Evolutionary conservation across 2,113 vertebrate species (phyloP).

Genomic region (Craseonycteris thonglongyai): DNA sequence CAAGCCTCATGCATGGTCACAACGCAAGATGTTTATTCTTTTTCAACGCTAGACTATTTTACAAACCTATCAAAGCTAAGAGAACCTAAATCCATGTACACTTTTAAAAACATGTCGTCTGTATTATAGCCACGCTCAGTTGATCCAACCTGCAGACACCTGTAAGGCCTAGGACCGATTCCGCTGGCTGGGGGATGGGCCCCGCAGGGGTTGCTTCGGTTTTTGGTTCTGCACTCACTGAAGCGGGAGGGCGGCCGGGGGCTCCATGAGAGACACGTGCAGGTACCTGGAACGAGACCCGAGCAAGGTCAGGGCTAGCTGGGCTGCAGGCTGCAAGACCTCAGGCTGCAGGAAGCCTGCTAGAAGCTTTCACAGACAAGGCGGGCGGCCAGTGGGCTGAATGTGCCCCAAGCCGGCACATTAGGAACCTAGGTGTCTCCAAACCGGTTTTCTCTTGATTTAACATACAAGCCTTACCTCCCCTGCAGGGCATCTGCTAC

Average conservation of each 20-base stretch:
- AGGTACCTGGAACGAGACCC: constrained; percentile 78
- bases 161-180: constrained; percentile 25
- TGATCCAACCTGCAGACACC: constrained; percentile 67
- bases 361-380: not conserved
- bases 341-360: not conserved
- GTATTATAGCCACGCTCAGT: constrained; percentile 29
- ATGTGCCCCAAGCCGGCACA: not conserved
- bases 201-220: too few relatives aligned
- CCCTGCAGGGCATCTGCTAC: not conserved
- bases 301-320: not conserved
- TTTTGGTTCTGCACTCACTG: constrained; percentile 55
- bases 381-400: not conserved
- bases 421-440: not conserved
- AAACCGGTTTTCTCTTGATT: not conserved
- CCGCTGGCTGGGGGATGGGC: too few relatives aligned
- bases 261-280: constrained; percentile 81
- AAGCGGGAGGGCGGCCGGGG: constrained; percentile 78
- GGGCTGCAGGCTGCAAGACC: not conserved
- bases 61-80: constrained; percentile 59
- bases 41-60: constrained; percentile 62
- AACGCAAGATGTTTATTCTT: constrained; percentile 77
- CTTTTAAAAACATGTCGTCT: constrained; percentile 49
- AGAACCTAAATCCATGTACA: constrained; percentile 54
- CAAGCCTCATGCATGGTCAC: not conserved
- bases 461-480: not conserved